These are phyloP conservation scores for Microcebus jonahi DNA, from an alignment of 2,113 vertebrate species.

Conservation along the genomic window DNA sequence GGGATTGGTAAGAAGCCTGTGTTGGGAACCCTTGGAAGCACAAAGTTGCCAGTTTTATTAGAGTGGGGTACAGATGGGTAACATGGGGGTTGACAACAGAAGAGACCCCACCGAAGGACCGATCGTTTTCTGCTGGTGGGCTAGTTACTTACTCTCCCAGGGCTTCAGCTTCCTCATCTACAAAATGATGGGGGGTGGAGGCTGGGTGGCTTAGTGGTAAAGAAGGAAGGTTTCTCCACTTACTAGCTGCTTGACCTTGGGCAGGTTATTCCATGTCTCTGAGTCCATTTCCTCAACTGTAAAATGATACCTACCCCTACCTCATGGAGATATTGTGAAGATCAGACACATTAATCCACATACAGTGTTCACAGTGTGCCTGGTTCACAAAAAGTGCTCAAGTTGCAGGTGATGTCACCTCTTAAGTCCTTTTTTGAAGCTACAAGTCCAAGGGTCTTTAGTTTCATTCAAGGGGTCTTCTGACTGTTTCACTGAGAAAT, in stretches of 20 bases:
- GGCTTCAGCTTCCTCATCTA: not conserved
- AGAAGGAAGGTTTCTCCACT: not conserved
- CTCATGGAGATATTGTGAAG: not conserved
- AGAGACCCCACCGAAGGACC: not conserved
- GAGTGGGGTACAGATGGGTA: not conserved
- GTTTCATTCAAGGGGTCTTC: not conserved
- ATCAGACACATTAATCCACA: not conserved
- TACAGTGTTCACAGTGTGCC: not conserved
- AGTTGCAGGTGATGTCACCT: not conserved
- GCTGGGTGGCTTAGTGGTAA: not conserved
- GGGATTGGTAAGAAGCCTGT: not conserved
- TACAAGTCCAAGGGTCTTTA: not conserved
- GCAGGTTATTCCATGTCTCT: not conserved
- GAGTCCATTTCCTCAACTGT: not conserved
- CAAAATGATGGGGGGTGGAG: not conserved
- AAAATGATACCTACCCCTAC: not conserved
- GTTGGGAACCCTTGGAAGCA: not conserved
- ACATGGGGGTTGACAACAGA: fast-evolving
- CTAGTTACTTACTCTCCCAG: not conserved
- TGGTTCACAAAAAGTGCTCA: not conserved
- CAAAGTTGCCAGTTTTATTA: not conserved
- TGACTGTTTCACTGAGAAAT: not conserved
- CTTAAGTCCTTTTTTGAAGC: not conserved
- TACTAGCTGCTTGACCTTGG: not conserved
- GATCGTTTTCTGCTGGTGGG: not conserved